Percentiles rank a stretch among this genome's conserved stretches.
Evolutionary conservation across 2,113 vertebrate species (phyloP).

Genomic region (Edolisoma coerulescens): DNA sequence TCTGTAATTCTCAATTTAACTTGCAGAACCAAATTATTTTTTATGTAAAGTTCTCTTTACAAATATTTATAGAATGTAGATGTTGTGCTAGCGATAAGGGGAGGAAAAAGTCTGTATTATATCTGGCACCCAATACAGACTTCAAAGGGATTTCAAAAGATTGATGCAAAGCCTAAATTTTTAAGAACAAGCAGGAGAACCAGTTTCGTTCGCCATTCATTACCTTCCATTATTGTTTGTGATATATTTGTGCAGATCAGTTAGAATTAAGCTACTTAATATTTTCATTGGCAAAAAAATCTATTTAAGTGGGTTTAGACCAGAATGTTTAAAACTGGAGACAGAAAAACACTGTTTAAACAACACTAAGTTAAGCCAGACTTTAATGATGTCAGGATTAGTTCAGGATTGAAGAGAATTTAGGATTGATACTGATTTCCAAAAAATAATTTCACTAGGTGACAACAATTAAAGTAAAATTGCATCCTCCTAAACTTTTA

Average conservation of each 20-base stretch:
- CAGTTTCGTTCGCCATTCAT: neutral
- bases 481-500: neutral
- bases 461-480: neutral
- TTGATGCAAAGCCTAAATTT: neutral
- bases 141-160: neutral
- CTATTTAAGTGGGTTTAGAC: neutral
- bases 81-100: neutral
- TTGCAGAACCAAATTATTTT: neutral
- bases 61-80: neutral
- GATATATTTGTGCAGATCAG: neutral
- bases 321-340: neutral
- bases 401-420: neutral
- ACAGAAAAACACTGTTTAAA: neutral
- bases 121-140: neutral
- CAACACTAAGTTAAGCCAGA: neutral
- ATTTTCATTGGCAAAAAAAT: neutral
- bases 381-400: neutral
- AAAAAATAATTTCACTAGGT: neutral
- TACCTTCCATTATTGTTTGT: neutral
- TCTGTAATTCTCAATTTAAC: slow-evolving; percentile 13
- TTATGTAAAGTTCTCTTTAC: neutral
- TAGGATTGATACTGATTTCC: neutral
- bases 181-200: neutral
- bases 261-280: neutral
- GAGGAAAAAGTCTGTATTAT: neutral